Conservation (phyloP, 2,888 invertebrate genomes). For the Entomobrya proxima region DNA sequence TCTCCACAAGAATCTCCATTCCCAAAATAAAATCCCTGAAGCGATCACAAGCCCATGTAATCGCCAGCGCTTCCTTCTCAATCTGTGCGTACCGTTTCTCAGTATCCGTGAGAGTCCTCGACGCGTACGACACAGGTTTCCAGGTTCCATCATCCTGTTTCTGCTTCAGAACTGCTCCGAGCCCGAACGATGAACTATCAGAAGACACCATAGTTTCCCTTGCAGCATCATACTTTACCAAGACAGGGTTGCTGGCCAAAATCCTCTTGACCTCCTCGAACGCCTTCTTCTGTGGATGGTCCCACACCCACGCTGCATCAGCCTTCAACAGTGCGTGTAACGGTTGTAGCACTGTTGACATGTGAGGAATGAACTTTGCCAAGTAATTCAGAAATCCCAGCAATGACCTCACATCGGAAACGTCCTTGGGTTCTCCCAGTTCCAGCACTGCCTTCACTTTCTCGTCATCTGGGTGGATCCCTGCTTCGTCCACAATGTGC, state of each 20-base stretch:
- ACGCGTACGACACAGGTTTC: no score
- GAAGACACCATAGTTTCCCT: not conserved
- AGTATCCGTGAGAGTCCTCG: no score
- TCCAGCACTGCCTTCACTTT: no score
- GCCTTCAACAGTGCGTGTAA: no score
- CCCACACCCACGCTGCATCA: not conserved
- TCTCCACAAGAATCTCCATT: conserved; percentile 75
- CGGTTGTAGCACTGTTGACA: not conserved
- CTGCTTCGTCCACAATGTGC: no score
- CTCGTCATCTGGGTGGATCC: no score
- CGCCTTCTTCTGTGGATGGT: not conserved
- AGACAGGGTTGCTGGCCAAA: not conserved
- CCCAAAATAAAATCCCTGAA: not conserved
- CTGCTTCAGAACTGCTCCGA: not conserved
- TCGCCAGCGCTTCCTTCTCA: not conserved
- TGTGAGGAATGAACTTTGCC: not conserved
- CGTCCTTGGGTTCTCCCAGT: no score
- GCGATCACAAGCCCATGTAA: not conserved
- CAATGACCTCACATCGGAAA: no score
- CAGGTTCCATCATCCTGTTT: no score
- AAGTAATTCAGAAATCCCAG: not conserved
- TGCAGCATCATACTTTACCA: not conserved
- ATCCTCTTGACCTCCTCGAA: no score
- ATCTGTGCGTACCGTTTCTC: no score
- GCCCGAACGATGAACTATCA: not conserved